Conservation (phyloP, 2,888 invertebrate genomes). For the Acleris cristana region DNA sequence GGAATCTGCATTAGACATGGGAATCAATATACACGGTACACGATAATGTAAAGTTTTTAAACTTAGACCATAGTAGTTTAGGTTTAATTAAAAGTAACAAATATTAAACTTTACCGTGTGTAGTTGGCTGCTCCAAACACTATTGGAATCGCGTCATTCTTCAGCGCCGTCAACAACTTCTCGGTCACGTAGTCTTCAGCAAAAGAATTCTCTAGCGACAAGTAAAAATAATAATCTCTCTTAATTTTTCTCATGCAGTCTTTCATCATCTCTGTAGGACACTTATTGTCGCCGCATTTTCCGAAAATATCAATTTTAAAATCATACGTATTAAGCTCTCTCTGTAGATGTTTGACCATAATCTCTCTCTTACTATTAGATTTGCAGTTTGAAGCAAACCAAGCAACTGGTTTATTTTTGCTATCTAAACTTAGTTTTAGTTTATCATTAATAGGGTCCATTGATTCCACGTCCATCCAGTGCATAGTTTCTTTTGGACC, state of each 20-base stretch:
- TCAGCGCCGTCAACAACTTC: slow-evolving; percentile 58
- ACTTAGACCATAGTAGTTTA: too few relatives aligned
- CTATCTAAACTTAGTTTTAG: slow-evolving; percentile 47
- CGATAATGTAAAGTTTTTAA: too few relatives aligned
- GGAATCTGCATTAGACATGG: too few relatives aligned
- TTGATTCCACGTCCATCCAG: slow-evolving; percentile 51
- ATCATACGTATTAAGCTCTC: slow-evolving; percentile 46
- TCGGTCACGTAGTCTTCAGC: slow-evolving; percentile 68
- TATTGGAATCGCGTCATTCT: slow-evolving; percentile 60
- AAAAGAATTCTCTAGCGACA: slow-evolving; percentile 66
- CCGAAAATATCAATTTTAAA: slow-evolving; percentile 58
- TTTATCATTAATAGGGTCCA: slow-evolving; percentile 49
- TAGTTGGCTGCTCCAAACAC: slow-evolving; percentile 70
- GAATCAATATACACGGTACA: too few relatives aligned
- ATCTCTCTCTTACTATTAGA: slow-evolving; percentile 48
- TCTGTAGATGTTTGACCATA: slow-evolving; percentile 47
- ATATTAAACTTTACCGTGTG: slow-evolving; percentile 53
- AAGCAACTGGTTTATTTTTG: slow-evolving; percentile 59
- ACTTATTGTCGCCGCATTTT: slow-evolving; percentile 52
- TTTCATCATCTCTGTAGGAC: slow-evolving; percentile 46
- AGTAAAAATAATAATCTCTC: slow-evolving; percentile 61
- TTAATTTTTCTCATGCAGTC: slow-evolving; percentile 53
- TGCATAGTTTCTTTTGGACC: slow-evolving; percentile 55
- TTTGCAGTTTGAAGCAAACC: slow-evolving; percentile 62
- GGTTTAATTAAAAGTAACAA: too few relatives aligned